Base-by-base conservation (phyloP, 1,140 invertebrate genomes). In the Mya arenaria region DNA sequence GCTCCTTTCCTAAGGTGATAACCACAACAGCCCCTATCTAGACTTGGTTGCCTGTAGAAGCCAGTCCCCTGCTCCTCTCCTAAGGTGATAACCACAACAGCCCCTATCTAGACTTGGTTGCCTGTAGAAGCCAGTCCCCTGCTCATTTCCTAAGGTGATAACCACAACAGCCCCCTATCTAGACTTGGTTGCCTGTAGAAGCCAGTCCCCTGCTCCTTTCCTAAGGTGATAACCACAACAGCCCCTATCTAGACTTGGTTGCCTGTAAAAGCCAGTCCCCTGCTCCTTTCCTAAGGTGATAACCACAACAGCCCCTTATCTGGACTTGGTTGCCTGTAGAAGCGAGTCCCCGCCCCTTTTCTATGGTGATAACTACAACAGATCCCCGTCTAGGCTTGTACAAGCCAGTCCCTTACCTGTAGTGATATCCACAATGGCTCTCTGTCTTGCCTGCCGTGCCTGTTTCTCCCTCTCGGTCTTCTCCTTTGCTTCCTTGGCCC, bases 381-480 rank as follows among this genome's bases (percentile, higher is more conserved):
- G 48, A 17, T 23, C 48, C 25, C 19, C 25, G 48, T 52, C 19
- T 28, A n/a, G 23, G 19, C 0, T 77, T 32, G n/a, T 6, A 4
- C 36, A 36, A 80, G 15, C 28, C 39, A 71, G 30, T 34, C 78
- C 80, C 60, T 25, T 85, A 85, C 96, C 96, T 8, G 95, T 95
- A 88, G 97, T 97, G 95, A 98, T 98, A 90, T 98, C 97, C 1
- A 99, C 96, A 13, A 99, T 93, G 25, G 97, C 96, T 87, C 96
- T 96, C 93, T 98, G 98, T 44, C 97, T 93, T 84, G 97, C 96
- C 34, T 95, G 94, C 84, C 97, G 95, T 88, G 99, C 98, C 23
- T 95, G 94, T 82, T 91, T 92, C 66, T 93, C 92, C 52, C 89
- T 86, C 86, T 98, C 97, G 0, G 96, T 96, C 86, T 96, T 96